These are phyloP conservation scores for Meriones unguiculatus DNA, from an alignment of 2,113 vertebrate species.

Conservation along the genomic window DNA sequence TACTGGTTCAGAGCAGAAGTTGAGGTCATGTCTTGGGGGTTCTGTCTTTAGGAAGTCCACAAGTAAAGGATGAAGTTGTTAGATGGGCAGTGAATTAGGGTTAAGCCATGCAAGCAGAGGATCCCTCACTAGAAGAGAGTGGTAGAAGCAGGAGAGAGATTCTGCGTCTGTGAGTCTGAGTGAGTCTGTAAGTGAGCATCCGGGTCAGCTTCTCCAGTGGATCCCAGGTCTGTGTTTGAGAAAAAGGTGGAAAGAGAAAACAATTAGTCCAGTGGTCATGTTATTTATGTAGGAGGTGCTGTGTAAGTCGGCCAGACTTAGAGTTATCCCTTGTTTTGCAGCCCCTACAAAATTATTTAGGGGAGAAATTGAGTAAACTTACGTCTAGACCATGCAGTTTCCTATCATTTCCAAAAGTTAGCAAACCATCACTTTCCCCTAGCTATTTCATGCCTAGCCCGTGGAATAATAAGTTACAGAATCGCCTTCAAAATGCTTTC, in stretches of 20 bases:
- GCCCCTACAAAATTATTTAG: background rate
- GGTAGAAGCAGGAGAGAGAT: background rate
- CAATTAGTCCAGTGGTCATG: background rate
- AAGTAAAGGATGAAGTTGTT: background rate
- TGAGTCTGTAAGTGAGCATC: background rate
- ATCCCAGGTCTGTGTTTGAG: background rate
- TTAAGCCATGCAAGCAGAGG: background rate
- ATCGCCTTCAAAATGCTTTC: slow-evolving; percentile 16
- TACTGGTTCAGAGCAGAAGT: background rate
- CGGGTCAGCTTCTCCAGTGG: background rate
- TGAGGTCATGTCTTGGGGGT: background rate
- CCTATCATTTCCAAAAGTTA: background rate
- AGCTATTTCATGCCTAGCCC: background rate
- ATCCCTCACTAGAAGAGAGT: no score
- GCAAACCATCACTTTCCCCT: background rate
- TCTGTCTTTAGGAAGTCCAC: background rate
- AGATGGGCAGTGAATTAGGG: background rate
- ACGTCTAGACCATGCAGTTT: background rate
- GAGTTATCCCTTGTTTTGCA: background rate
- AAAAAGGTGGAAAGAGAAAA: background rate
- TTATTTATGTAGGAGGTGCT: background rate
- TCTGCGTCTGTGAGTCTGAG: background rate
- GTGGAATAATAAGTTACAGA: slow-evolving; percentile 27
- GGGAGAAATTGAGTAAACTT: background rate
- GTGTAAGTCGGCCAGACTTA: background rate